Base-by-base conservation (phyloP, 2,797 vertebrate species). In the Falco columbarius region DNA sequence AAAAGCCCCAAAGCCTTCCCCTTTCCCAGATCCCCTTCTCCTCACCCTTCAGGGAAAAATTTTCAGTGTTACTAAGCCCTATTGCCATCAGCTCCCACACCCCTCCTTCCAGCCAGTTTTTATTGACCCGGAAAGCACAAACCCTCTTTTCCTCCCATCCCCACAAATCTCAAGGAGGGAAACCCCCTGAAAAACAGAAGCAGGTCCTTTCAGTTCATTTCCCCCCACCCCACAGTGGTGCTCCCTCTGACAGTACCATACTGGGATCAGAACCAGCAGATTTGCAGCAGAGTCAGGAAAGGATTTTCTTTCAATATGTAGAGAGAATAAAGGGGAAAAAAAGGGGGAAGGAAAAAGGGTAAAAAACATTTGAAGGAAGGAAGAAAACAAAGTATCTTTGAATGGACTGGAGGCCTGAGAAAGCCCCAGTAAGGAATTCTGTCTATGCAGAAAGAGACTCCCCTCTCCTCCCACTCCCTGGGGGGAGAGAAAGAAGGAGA, bases 131-230 rank as follows among this genome's bases (percentile, higher is more conserved):
- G 80, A 95, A 85, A 95, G 80, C 87, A 84, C 92, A 81, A 56
- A 49, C 65, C 71, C 26, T 23, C 61, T 55, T 82, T 32, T 75
- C 65, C 77, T 80, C 84, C 90, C 91, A 20, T 52, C 29, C 89
- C 83, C 76, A 73, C 3, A 2, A 19, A 52, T 40, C 90, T 81
- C 54, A 59, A 76, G 54, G 62, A 93, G 77, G 67, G 65, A 87
- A 91, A 62, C 58, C 80, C 88, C 88, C 96, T 91, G 94, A 59
- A 93, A 90, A 95, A 92, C 91, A 95, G 90, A 95, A 97, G 96
- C 95, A 97, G 86, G 90, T 82, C 63, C 89, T 92, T 92, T 74
- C 76, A 51, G 92, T 88, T 88, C 66, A 18, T 86, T 51, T 72
- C 74, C 68, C 81, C 85, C 93, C 86, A 80, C 80, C 93, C 94